These are phyloP conservation scores for Uromys caudimaculatus DNA, from an alignment of 2,797 vertebrate genomes.

Conservation along the genomic window DNA sequence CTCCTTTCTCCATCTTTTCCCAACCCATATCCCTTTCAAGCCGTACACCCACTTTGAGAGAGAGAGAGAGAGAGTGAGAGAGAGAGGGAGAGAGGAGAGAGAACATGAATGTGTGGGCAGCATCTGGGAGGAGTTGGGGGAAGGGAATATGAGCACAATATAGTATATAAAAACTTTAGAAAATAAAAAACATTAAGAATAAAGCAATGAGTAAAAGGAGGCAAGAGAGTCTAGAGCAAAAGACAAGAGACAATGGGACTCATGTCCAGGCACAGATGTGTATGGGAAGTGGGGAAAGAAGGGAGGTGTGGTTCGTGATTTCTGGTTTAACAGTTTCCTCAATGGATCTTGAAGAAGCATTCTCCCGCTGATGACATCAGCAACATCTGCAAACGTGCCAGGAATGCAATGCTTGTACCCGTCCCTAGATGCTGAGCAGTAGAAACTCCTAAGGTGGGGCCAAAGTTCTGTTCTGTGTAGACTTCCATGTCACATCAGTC, in stretches of 20 bases:
- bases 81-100: background rate
- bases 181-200: background rate
- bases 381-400: background rate
- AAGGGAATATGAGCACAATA: background rate
- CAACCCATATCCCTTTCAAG: background rate
- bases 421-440: accelerated
- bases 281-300: background rate
- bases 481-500: background rate
- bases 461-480: background rate
- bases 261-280: background rate
- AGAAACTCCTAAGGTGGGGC: background rate
- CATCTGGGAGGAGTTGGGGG: no score
- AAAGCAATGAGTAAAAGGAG: background rate
- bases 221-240: background rate
- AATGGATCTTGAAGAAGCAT: background rate
- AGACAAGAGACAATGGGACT: background rate
- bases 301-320: background rate
- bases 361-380: no score
- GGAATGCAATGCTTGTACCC: background rate
- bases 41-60: no score
- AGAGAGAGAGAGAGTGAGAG: background rate
- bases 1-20: background rate
- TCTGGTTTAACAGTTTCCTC: background rate
- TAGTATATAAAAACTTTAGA: background rate
- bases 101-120: background rate